A percentile compares a stretch with the other conserved stretches of the same genome.
Evolutionary conservation across 2,888 invertebrate species (phyloP).

Genomic region (Aphodius granarius): DNA sequence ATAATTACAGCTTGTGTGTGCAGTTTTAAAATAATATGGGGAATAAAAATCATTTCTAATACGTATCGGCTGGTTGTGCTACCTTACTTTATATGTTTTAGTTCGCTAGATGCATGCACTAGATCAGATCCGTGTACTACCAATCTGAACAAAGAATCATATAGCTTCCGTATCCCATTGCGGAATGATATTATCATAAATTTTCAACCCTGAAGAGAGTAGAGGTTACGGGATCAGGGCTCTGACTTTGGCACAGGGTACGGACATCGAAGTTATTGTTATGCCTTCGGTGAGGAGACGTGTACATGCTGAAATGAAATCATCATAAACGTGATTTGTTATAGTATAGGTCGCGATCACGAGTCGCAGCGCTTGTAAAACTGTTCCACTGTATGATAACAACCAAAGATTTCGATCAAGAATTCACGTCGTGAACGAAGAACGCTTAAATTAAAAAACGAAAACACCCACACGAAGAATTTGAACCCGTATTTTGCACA

Average conservation of each 20-base stretch:
- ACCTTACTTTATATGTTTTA: no score
- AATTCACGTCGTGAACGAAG: not conserved
- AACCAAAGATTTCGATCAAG: not conserved
- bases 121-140: conserved; percentile 7
- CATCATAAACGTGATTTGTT: conserved; percentile 50
- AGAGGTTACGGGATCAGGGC: conserved; percentile 35
- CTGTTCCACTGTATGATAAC: not conserved
- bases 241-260: conserved; percentile 9
- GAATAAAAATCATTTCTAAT: no score
- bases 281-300: conserved; percentile 38
- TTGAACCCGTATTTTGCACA: not conserved
- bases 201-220: conserved; percentile 29
- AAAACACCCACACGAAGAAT: not conserved
- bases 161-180: conserved; percentile 13
- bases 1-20: no score
- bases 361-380: not conserved
- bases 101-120: not conserved
- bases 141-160: conserved; percentile 5
- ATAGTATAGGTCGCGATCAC: conserved; percentile 11
- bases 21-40: no score
- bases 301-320: conserved; percentile 49
- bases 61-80: no score
- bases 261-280: conserved; percentile 41
- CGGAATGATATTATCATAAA: conserved; percentile 14
- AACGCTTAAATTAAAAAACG: no score